Percentiles rank a stretch among this genome's conserved stretches.
These are phyloP conservation scores for Prosapia bicincta DNA, from an alignment of 2,888 invertebrate species.

Conservation along the genomic window DNA sequence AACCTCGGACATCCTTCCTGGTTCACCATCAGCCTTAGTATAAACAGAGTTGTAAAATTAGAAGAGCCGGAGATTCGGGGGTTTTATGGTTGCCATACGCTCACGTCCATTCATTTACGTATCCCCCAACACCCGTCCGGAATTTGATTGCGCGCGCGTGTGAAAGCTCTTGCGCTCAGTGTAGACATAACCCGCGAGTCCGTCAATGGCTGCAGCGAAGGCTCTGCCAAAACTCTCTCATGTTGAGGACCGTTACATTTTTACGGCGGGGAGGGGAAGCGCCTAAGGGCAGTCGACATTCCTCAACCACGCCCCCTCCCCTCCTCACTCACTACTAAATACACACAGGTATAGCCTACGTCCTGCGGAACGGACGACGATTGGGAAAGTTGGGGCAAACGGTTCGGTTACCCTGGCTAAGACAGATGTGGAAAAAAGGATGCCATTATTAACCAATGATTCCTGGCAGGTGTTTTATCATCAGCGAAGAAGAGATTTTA, in stretches of 20 bases:
- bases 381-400: no score
- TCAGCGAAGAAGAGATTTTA: no score
- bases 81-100: neutral
- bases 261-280: neutral
- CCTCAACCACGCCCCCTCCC: neutral
- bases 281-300: neutral
- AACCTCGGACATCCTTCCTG: no score
- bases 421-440: no score
- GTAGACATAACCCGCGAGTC: neutral
- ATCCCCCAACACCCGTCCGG: neutral
- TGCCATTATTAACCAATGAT: no score
- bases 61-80: neutral
- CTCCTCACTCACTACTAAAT: neutral
- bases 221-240: slow-evolving; percentile 22
- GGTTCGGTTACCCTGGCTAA: no score
- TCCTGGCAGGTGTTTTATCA: no score
- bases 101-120: neutral
- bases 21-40: no score
- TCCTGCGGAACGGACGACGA: neutral
- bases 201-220: slow-evolving; percentile 6
- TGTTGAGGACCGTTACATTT: neutral
- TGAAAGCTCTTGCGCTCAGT: neutral
- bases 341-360: neutral
- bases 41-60: neutral
- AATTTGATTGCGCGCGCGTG: neutral